Evolutionary conservation across 1,140 invertebrate species (phyloP).

Genomic region (Drosophila trapezifrons): DNA sequence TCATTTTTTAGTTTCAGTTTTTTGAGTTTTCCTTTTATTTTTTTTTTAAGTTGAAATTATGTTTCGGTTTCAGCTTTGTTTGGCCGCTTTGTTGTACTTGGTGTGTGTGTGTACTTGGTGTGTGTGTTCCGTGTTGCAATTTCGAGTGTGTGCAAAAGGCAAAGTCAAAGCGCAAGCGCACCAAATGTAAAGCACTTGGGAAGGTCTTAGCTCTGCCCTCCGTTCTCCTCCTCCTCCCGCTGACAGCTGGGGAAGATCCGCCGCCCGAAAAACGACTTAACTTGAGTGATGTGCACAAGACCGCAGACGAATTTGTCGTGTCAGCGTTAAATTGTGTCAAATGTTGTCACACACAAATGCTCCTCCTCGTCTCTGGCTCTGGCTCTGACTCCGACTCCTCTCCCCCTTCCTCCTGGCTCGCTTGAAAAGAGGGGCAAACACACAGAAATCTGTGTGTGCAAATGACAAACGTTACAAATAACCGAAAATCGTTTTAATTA

Average conservation of each 20-base stretch:
- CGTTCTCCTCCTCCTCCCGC: not conserved
- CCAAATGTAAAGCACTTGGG: constrained; percentile 52
- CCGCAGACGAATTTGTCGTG: constrained; percentile 53
- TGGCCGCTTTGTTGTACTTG: constrained; percentile 10
- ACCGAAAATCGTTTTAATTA: constrained; percentile 65
- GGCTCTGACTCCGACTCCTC: not conserved
- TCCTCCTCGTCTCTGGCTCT: not conserved
- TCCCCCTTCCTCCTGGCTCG: not conserved
- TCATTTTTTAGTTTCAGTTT: constrained; percentile 28
- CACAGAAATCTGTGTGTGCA: constrained; percentile 21
- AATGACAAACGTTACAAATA: constrained; percentile 72
- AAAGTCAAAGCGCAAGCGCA: constrained; percentile 61
- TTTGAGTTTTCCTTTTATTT: constrained; percentile 2
- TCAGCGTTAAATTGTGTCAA: constrained; percentile 75
- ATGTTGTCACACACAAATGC: constrained; percentile 65
- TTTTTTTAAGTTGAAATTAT: constrained; percentile 4
- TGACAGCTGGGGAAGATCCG: not conserved
- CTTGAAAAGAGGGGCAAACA: constrained; percentile 4
- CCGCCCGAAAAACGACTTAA: constrained; percentile 16
- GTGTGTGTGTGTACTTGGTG: not conserved
- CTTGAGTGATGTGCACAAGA: constrained; percentile 24
- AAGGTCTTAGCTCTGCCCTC: constrained; percentile 31
- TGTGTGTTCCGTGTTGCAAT: constrained; percentile 61
- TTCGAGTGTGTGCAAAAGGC: constrained; percentile 45
- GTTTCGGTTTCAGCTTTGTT: constrained; percentile 30